Evolutionary conservation across 2,888 invertebrate species (phyloP), one percentile per base, ranked within the genome.

Genomic region (Alsophila aescularia): DNA sequence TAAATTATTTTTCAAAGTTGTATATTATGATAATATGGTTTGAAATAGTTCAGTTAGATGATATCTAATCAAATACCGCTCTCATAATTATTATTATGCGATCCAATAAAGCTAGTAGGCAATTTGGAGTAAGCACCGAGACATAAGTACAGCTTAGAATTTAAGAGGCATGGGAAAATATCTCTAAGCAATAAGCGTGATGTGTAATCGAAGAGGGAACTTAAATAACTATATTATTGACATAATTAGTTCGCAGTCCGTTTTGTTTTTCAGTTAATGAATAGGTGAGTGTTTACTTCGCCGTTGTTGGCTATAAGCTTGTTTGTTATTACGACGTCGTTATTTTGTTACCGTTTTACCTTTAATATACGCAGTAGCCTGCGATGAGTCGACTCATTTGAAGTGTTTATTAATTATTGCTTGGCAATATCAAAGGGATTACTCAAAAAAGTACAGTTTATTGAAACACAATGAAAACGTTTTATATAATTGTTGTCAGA

Each of bases 181-280:
- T 70, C 72, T 74, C 62, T 59, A 63, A 71, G 68, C 80, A 75
- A 85, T 87, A 81, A 85, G 53, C 37, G 62, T 67, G 69, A 75
- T 74, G 70, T 74, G 69, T 81, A 82, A 85, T 82, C 62, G 65
- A 72, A 44, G 50, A 45, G 44, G 67, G 65, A 73, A 76, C 64
- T 71, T 73, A 76, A 76, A 81, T 77, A 77, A 83, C 83, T 86
- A 40, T 45, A 56, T 56, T 56, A 87, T 87, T 80, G 79, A 79
- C 70, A 74, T 82, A 78, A 87, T 86, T 81, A 85, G 77, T 79
- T 81, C 55, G 71, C 72, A 72, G 71, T 72, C 66, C 52, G 58
- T 73, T 59, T 66, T 53, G 70, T 10, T 36, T 69, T 78, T 72
- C 55, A 70, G 62, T 70, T 73, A 73, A 77, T 79, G 82, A 75